Base-by-base conservation (phyloP, 2,888 invertebrate genomes). In the Protonemura montana region DNA sequence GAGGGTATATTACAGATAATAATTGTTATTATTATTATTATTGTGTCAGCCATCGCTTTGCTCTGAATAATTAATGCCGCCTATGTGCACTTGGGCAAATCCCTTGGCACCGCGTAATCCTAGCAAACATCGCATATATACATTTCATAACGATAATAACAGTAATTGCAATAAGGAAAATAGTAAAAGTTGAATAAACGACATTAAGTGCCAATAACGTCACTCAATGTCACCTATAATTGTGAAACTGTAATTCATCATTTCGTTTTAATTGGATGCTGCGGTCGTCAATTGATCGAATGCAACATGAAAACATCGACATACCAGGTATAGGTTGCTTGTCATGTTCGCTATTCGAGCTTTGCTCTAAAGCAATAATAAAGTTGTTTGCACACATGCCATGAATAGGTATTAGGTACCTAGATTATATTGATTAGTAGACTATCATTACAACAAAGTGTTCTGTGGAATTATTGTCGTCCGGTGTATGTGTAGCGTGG, bases 191-290 rank as follows among this genome's bases (percentile, higher is more conserved):
- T 16, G 78, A 78, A 78, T 78, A 78, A 26, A 26, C 16, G 78
- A 78, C 78, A 78, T 78, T 78, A 3, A 78, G 78, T 28, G 29
- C 78, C 27, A 78, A 78, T 78, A 28, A 59, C 59, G 59, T 59
- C 59, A 59, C 59, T 59, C 59, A 59, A 59, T 59, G 59, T 59
- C 59, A 59, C 59, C 59, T 59, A 16, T 59, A 59, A 59, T 59
- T 59, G 59, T 59, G 13, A 59, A 59, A 59, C 59, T 3, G 59
- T 59, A 59, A 59, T 59, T 59, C 21, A 59, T 59, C 59, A 59
- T 3, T 59, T 59, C 59, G 59, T 7, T 7, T 59, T 59, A 59
- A 59, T 59, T 59, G 59, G 59, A 59, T 59, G 59, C 59, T 59
- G 59, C 59, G 59, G 59, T 59, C 59, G 21, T 59, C 59, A 59